These are phyloP conservation scores for Rhizoglyphus robini DNA, from an alignment of 1,140 invertebrate species.

Conservation along the genomic window DNA sequence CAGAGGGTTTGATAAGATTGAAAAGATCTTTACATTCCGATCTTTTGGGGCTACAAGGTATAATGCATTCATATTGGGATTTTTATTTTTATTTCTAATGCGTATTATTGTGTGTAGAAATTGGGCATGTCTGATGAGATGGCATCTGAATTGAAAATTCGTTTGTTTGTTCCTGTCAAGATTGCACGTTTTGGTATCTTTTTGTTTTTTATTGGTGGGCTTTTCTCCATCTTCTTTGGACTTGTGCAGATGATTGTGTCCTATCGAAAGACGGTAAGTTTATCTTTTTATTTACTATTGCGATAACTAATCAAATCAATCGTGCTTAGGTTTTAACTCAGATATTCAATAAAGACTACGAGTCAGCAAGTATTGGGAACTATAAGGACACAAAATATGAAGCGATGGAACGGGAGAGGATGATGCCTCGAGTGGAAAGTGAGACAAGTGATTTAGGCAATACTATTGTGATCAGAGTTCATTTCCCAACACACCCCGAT, in stretches of 20 bases:
- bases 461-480: background rate
- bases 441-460: conserved; percentile 5
- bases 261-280: no score
- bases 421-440: conserved; percentile 6
- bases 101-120: conserved; percentile 5
- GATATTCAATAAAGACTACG: background rate
- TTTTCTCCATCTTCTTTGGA: background rate
- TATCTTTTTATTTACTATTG: no score
- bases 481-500: background rate
- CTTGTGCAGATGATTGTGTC: no score
- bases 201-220: background rate
- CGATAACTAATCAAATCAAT: no score
- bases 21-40: conserved; percentile 13
- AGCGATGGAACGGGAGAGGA: background rate
- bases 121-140: conserved; percentile 16
- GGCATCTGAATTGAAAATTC: background rate
- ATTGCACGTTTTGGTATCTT: background rate
- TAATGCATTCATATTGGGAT: background rate
- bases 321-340: no score
- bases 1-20: conserved; percentile 12
- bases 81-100: conserved; percentile 9
- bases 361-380: background rate
- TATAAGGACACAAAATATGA: background rate
- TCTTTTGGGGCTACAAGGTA: conserved; percentile 20
- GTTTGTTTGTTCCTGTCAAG: conserved; percentile 8